These are phyloP conservation scores for Allolobophora icterica DNA, from an alignment of 2,888 invertebrate genomes.

Conservation along the genomic window DNA sequence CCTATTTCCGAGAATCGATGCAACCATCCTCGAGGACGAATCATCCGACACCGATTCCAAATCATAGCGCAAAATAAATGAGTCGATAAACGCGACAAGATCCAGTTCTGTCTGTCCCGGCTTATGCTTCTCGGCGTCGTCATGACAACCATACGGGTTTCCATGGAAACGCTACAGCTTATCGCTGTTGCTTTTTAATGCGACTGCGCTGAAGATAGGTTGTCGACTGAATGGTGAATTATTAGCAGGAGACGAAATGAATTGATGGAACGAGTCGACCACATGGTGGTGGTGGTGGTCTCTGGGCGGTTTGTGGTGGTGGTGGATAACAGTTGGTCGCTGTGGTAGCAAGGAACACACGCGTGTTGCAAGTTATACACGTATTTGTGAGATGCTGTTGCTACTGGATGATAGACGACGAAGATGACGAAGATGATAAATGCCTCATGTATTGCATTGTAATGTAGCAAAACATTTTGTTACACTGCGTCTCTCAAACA, in stretches of 20 bases:
- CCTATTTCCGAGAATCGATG: conserved; percentile 7
- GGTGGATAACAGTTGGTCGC: too few species aligned
- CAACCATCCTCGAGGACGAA: not conserved
- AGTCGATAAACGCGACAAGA: not conserved
- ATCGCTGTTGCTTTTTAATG: not conserved
- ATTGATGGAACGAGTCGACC: not conserved
- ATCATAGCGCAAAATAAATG: not conserved
- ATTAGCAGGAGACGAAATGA: not conserved
- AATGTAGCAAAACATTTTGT: too few species aligned
- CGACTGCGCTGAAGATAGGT: not conserved
- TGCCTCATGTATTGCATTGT: too few species aligned
- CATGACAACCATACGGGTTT: not conserved
- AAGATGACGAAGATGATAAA: not conserved
- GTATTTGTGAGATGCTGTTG: not conserved
- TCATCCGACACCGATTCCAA: not conserved
- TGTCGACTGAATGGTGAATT: conserved; percentile 17
- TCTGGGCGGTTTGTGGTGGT: too few species aligned
- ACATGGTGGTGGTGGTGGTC: not conserved
- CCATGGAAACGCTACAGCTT: conserved; percentile 11
- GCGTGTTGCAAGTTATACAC: too few species aligned
- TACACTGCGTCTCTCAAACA: too few species aligned
- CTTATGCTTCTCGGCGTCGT: not conserved
- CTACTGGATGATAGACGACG: not conserved
- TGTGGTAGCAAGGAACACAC: too few species aligned
- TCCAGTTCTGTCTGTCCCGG: not conserved